phyloP scores from a whole-genome alignment of 1,140 invertebrate species.

The Condylostylus longicornis region DNA sequence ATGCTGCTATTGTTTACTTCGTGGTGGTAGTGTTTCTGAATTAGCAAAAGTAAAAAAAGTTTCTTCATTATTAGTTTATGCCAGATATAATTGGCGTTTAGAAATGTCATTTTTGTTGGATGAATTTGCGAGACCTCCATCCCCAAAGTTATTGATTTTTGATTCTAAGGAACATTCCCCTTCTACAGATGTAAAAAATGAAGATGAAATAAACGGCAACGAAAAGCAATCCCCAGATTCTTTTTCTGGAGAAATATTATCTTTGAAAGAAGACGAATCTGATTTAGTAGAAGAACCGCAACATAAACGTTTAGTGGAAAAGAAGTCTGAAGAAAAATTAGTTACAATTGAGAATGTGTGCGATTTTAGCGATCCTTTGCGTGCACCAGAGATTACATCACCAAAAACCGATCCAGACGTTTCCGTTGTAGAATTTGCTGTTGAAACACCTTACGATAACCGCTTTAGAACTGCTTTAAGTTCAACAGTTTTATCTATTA shows the following conservation, averaged over 20 bases:
- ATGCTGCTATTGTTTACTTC: conserved; percentile 77
- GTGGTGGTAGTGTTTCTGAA: conserved; percentile 62
- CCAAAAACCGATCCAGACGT: conserved; percentile 9
- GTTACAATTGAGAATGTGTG: conserved; percentile 38
- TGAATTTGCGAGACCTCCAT: conserved; percentile 35
- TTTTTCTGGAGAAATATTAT: background rate
- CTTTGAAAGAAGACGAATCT: conserved; percentile 5
- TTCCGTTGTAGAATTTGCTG: conserved; percentile 31
- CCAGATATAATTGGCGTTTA: conserved; percentile 75
- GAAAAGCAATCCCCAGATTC: background rate
- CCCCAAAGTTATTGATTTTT: conserved; percentile 23
- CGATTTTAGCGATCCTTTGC: conserved; percentile 65
- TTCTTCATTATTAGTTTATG: conserved; percentile 64
- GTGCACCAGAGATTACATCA: conserved; percentile 21
- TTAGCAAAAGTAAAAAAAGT: conserved; percentile 70
- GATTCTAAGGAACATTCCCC: conserved; percentile 29
- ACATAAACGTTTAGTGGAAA: conserved; percentile 14
- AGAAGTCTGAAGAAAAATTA: conserved; percentile 35
- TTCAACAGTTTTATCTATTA: conserved; percentile 63
- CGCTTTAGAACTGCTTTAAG: conserved; percentile 60
- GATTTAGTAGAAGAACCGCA: conserved; percentile 7
- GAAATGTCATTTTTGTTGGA: conserved; percentile 82
- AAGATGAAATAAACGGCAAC: background rate
- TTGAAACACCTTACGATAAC: conserved; percentile 46
- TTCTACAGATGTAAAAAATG: conserved; percentile 7